A percentile compares a stretch with the other conserved stretches of the same genome.
phyloP scores from a whole-genome alignment of 2,888 invertebrate genomes.

The Amorpha juglandis region DNA sequence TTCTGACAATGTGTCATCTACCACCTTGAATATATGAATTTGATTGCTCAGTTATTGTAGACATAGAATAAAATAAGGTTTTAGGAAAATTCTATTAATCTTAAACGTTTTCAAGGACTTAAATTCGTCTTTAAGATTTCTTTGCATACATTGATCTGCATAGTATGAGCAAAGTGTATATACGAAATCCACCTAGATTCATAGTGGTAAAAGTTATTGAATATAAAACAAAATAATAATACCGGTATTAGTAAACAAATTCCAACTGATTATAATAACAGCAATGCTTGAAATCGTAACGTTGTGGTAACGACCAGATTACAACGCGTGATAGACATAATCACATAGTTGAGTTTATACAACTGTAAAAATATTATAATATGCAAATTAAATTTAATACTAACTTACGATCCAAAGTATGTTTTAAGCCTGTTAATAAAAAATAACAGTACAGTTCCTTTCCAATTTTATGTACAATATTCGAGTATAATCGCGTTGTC shows the following conservation, averaged over 20 bases:
- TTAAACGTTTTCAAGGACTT: no score
- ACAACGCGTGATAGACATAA: constrained; percentile 11
- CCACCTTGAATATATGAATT: no score
- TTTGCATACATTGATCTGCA: no score
- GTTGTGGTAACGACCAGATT: constrained; percentile 20
- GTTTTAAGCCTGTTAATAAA: constrained; percentile 11
- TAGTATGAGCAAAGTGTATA: neutral
- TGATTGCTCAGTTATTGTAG: no score
- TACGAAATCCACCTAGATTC: neutral
- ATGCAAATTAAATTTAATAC: constrained; percentile 20
- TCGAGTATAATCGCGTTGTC: constrained; percentile 1
- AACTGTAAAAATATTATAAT: neutral
- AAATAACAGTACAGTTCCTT: no score
- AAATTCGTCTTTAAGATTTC: no score
- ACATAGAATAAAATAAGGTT: no score
- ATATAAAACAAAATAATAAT: constrained; percentile 5
- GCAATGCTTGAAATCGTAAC: neutral
- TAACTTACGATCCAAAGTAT: constrained; percentile 12
- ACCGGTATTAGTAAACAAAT: neutral
- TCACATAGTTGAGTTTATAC: constrained; percentile 5
- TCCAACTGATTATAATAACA: constrained; percentile 6
- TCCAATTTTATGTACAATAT: neutral
- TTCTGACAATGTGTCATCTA: no score
- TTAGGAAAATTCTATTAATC: no score
- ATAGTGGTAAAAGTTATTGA: neutral